Base-by-base conservation (phyloP, 1,140 invertebrate species). In the Zaprionus africanus region DNA sequence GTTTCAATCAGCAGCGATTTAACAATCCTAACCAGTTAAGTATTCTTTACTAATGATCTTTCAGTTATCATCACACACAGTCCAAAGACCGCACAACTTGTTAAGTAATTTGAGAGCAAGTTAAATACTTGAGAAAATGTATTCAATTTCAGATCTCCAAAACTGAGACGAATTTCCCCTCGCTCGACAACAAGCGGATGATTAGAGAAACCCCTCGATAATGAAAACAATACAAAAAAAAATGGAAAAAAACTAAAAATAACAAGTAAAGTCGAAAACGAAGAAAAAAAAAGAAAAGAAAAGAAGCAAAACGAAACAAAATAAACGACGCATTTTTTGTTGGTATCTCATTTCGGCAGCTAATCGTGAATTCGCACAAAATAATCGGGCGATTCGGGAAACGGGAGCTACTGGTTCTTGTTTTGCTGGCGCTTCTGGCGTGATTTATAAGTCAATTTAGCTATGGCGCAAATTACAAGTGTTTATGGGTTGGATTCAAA, bases 321-420 rank as follows among this genome's bases (percentile, higher is more conserved):
- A 22, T 15, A 46, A 58, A 76, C 54, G 36, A 63, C 77, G 67
- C 67, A 63, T 58, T 64, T 68, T 49, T 64, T 53, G 76, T 61
- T 53, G 31, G 38, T 5, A 34, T 36, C 7, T 56, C 12, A 66
- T 46, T 61, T 72, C 49, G 53, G 24, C 38, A 17, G 63, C 65
- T 79, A 81, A 81, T 81, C 76, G 67, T 79, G 76, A 81, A 67
- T 79, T 76, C 43, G 79, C 76, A 79, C 36, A 79, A 71, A 81
- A 58, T 60, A 57, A 66, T 51, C 34, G 22, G 63, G 22, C 26
- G 36, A 36, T 77, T 60, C 64, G 67, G 67, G 67, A 71, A 76
- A 54, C 67, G 54, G 53, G 43, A 66, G 66, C 76, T 76, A 51
- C 66, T 80, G 66, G 78, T 67, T 81, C 62, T 49, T 59, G 56